phyloP scores from a whole-genome alignment of 2,888 invertebrate species.

The Eupithecia centaureata region DNA sequence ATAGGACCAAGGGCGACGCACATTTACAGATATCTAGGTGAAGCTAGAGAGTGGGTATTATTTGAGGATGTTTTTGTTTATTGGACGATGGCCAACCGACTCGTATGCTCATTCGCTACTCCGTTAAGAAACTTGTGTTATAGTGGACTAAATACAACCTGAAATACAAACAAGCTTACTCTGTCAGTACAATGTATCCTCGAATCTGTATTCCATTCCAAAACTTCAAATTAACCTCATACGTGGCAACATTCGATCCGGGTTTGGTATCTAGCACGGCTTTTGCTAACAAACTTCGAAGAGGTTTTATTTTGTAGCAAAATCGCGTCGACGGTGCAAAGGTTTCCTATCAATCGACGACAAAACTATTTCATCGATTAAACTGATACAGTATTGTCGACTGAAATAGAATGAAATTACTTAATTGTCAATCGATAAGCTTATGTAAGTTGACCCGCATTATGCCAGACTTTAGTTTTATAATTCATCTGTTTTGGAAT shows the following conservation, averaged over 20 bases:
- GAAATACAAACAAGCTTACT: constrained; percentile 64
- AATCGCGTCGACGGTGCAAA: neutral
- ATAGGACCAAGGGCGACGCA: neutral
- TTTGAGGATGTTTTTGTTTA: constrained; percentile 36
- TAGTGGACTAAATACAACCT: constrained; percentile 63
- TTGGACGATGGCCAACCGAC: constrained; percentile 49
- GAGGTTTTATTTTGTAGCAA: neutral
- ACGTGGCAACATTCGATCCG: neutral
- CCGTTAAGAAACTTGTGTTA: constrained; percentile 51
- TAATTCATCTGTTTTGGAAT: neutral
- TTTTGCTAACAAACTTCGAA: neutral
- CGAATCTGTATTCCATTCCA: neutral
- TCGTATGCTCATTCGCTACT: constrained; percentile 79
- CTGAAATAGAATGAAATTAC: neutral
- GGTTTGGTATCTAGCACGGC: too few species aligned
- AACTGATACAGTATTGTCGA: neutral
- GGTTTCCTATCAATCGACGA: neutral
- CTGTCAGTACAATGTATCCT: neutral
- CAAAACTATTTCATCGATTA: neutral
- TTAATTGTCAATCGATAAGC: neutral
- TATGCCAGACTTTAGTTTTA: neutral
- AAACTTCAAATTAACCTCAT: neutral
- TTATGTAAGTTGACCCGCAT: neutral
- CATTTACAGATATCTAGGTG: neutral
- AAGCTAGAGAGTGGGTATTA: neutral